phyloP scores from a whole-genome alignment of 2,113 vertebrate genomes.

The Saccopteryx leptura region DNA sequence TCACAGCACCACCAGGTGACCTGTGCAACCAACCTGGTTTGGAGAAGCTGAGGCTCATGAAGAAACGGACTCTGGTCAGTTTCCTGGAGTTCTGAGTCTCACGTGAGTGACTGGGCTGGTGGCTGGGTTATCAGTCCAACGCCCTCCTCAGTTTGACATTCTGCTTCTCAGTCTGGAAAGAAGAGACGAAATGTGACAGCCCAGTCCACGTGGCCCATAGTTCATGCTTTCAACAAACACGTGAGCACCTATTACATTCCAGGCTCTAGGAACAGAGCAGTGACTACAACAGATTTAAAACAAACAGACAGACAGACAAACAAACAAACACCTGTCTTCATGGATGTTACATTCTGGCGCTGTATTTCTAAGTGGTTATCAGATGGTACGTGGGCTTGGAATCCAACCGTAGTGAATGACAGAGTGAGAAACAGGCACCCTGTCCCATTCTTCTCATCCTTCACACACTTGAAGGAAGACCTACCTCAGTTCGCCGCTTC shows the following conservation, averaged over 20 bases:
- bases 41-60: neutral
- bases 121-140: neutral
- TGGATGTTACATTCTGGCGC: neutral
- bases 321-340: neutral
- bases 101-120: neutral
- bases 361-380: neutral
- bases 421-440: neutral
- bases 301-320: too few relatives aligned
- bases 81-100: neutral
- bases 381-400: neutral
- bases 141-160: neutral
- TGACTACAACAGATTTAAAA: neutral
- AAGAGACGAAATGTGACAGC: neutral
- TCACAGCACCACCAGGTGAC: neutral
- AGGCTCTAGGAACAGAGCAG: neutral
- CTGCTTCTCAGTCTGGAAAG: neutral
- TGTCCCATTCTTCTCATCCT: neutral
- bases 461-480: neutral
- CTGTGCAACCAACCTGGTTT: rapidly evolving
- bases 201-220: neutral
- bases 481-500: neutral
- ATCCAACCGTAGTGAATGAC: neutral
- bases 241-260: neutral
- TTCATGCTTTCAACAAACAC: neutral
- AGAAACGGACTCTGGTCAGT: neutral